Conservation (phyloP, 2,888 invertebrate species). For the Phania funesta region DNA sequence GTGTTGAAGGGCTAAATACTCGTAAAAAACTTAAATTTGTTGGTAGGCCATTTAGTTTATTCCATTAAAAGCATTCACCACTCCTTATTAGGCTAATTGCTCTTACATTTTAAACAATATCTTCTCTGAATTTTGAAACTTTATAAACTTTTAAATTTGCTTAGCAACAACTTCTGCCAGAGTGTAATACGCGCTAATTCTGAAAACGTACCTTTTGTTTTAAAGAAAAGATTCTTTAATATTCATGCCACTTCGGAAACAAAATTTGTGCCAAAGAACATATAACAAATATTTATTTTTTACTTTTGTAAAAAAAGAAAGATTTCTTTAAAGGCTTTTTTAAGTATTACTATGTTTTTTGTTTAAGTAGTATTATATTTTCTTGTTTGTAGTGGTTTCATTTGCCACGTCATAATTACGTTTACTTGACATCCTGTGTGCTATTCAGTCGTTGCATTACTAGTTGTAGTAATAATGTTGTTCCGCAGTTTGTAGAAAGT, state of each 20-base stretch:
- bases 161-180: no score
- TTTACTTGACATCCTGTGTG: slow-evolving; percentile 6
- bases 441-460: neutral
- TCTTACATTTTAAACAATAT: no score
- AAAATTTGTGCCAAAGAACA: neutral
- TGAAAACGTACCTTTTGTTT: neutral
- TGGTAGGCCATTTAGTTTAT: no score
- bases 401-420: slow-evolving; percentile 6
- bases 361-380: neutral
- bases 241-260: neutral
- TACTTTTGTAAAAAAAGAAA: neutral
- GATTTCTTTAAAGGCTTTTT: neutral
- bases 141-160: no score
- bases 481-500: neutral
- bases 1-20: no score
- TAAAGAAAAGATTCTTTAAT: neutral
- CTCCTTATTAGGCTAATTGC: no score
- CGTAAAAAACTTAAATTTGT: no score
- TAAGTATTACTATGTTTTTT: neutral
- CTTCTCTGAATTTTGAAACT: no score
- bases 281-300: no score
- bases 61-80: no score
- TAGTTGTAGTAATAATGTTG: neutral
- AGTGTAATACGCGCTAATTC: no score
- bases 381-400: neutral